phyloP scores from a whole-genome alignment of 2,797 vertebrate species.

The Sebastes itinus region DNA sequence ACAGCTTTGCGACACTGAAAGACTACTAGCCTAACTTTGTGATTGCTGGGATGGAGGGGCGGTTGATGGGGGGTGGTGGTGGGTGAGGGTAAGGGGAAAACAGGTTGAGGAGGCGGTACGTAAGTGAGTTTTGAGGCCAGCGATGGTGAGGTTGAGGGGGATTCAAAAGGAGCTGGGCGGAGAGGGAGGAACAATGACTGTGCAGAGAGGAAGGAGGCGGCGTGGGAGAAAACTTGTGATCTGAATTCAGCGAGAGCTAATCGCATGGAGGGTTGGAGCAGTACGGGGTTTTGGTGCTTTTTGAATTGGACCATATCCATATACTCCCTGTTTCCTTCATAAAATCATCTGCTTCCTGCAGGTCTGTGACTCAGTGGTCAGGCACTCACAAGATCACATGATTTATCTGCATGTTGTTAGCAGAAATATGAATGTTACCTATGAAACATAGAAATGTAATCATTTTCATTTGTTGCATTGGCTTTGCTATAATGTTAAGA shows the following conservation, averaged over 20 bases:
- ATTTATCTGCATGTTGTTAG: not conserved
- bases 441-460: not conserved
- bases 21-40: not conserved
- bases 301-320: not conserved
- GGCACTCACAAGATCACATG: not conserved
- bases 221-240: conserved; percentile 18
- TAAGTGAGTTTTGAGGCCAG: conserved; percentile 16
- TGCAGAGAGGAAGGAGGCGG: conserved; percentile 26
- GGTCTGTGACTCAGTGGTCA: not conserved
- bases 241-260: conserved; percentile 10
- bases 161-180: conserved; percentile 36
- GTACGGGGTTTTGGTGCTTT: not conserved
- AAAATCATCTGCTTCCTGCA: not conserved
- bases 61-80: not conserved
- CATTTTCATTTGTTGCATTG: not conserved
- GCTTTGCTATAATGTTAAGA: not conserved
- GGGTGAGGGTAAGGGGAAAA: not conserved
- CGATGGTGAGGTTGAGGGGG: conserved; percentile 12
- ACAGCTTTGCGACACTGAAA: not conserved
- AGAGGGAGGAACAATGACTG: conserved; percentile 42
- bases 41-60: not conserved
- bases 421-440: not conserved
- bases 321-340: not conserved
- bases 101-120: conserved; percentile 14
- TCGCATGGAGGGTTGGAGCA: not conserved